A percentile compares a stretch with the other conserved stretches of the same genome.
These are phyloP conservation scores for Haliclona indistincta DNA, from an alignment of 37 sponge, comb jelly and placozoan species.

Conservation along the genomic window DNA sequence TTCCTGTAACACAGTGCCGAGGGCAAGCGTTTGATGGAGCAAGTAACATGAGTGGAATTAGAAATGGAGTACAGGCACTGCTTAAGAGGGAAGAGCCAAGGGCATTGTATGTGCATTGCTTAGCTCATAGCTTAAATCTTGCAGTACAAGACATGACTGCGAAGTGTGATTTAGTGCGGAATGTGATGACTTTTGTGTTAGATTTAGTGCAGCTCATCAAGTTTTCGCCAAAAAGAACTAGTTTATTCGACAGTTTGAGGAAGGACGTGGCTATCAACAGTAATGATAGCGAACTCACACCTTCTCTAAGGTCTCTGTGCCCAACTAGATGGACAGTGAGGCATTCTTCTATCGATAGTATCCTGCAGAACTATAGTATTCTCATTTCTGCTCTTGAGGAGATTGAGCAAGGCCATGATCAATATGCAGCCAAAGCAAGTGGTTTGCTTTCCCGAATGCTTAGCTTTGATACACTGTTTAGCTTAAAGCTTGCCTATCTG, in stretches of 20 bases:
- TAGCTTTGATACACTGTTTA: conserved; percentile 64
- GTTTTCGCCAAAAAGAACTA: too few species aligned
- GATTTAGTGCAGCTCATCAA: too few species aligned
- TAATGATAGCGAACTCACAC: too few species aligned
- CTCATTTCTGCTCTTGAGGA: conserved; percentile 12
- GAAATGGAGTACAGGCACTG: neutral
- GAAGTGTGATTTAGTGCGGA: too few species aligned
- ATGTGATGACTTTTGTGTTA: too few species aligned
- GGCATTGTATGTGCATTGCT: neutral
- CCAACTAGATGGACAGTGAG: conserved; percentile 48
- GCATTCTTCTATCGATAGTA: conserved; percentile 12
- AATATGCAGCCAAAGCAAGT: conserved; percentile 23
- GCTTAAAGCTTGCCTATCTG: conserved; percentile 49
- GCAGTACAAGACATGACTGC: too few species aligned
- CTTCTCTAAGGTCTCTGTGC: conserved; percentile 29
- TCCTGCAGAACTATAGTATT: conserved; percentile 33
- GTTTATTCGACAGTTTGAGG: too few species aligned
- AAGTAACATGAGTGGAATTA: neutral
- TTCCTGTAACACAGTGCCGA: neutral
- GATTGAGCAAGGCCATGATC: conserved; percentile 9
- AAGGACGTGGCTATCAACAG: too few species aligned
- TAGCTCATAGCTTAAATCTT: conserved; percentile 5
- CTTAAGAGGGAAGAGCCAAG: conserved; percentile 10
- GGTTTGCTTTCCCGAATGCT: conserved; percentile 31
- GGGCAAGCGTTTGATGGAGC: neutral